phyloP scores from a whole-genome alignment of 1,140 invertebrate species.

The Eupristina koningsbergeri region DNA sequence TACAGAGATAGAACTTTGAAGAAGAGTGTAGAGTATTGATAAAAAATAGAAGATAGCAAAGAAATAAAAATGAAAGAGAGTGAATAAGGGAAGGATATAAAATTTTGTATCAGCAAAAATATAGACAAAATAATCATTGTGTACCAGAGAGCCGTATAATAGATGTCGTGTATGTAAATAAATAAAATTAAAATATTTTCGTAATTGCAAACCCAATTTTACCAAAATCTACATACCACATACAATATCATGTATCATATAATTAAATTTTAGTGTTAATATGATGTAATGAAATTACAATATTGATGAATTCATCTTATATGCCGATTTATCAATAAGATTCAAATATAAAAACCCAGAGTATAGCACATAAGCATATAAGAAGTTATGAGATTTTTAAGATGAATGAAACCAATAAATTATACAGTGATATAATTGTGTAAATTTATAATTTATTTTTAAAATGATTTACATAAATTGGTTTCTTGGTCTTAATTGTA shows the following conservation, averaged over 20 bases:
- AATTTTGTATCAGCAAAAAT: not conserved
- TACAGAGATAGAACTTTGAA: not conserved
- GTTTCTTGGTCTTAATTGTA: too few species aligned
- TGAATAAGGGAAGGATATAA: too few species aligned
- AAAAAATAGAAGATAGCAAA: not conserved
- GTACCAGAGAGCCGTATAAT: not conserved
- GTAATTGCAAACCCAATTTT: not conserved
- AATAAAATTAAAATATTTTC: not conserved
- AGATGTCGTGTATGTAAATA: not conserved
- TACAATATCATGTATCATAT: not conserved
- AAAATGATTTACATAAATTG: too few species aligned
- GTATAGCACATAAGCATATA: not conserved
- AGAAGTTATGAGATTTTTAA: too few species aligned
- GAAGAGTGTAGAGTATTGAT: not conserved
- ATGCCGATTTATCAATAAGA: not conserved
- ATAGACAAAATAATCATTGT: not conserved
- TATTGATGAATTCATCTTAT: not conserved
- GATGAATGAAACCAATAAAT: too few species aligned
- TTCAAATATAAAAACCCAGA: too few species aligned
- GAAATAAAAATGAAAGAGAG: not conserved
- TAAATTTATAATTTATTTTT: too few species aligned
- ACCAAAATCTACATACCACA: not conserved
- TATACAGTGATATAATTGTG: not conserved
- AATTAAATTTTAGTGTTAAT: not conserved
- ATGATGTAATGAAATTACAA: not conserved